phyloP scores from a whole-genome alignment of 1,140 invertebrate species.

The Chlorops oryzae region DNA sequence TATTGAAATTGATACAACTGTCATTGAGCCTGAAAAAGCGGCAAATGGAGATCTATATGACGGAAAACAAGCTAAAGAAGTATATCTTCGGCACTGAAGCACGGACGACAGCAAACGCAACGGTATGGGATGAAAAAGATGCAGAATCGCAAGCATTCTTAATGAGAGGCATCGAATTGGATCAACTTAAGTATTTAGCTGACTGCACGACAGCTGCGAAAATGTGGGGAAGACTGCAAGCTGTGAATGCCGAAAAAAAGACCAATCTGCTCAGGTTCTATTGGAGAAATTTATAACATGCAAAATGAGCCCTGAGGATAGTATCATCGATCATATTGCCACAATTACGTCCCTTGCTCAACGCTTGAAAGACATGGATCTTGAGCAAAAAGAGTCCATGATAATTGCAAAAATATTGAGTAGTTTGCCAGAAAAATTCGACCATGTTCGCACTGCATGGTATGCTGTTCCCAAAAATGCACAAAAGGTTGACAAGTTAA shows the following conservation, averaged over 20 bases:
- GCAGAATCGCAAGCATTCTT: slow-evolving; percentile 6
- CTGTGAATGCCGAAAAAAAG: slow-evolving; percentile 4
- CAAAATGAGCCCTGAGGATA: slow-evolving; percentile 7
- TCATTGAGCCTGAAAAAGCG: no score
- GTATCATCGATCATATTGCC: background rate
- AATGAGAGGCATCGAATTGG: slow-evolving; percentile 6
- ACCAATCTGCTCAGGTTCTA: slow-evolving; percentile 2
- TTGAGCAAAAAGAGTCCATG: slow-evolving; percentile 7
- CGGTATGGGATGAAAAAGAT: slow-evolving; percentile 6
- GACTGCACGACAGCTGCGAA: slow-evolving; percentile 3
- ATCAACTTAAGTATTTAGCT: slow-evolving; percentile 2
- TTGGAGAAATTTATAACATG: slow-evolving; percentile 9
- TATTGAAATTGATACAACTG: no score
- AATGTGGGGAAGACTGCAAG: slow-evolving; percentile 2
- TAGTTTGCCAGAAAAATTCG: slow-evolving; percentile 3
- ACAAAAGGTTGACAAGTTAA: slow-evolving; percentile 9
- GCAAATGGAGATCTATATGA: no score
- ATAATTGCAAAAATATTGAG: slow-evolving; percentile 10
- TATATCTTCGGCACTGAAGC: slow-evolving; percentile 2
- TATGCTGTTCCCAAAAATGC: slow-evolving; percentile 4
- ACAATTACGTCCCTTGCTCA: slow-evolving; percentile 5
- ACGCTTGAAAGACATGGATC: slow-evolving; percentile 8
- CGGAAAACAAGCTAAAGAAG: no score
- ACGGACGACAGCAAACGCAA: background rate
- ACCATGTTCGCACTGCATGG: slow-evolving; percentile 11